phyloP scores from a whole-genome alignment of 2,113 vertebrate species.

The Stomatorhinus ivindoensis region DNA sequence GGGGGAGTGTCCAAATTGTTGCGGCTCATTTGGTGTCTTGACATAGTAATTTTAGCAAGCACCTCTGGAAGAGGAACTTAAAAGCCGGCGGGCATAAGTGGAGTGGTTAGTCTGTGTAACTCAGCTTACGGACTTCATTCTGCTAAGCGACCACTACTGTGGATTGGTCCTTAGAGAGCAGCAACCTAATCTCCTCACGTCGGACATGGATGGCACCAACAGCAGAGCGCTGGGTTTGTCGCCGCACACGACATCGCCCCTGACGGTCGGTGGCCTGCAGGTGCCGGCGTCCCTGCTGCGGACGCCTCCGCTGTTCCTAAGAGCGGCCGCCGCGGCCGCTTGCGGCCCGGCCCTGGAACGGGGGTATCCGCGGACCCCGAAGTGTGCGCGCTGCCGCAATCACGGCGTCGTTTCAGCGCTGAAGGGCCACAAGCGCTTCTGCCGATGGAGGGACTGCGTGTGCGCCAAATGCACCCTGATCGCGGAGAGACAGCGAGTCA shows the following conservation, averaged over 20 bases:
- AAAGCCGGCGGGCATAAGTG: conserved; percentile 4
- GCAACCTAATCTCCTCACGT: not conserved
- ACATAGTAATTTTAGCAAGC: not conserved
- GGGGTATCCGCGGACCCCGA: conserved; percentile 72
- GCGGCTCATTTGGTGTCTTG: not conserved
- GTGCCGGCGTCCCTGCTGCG: conserved; percentile 58
- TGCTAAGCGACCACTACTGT: not conserved
- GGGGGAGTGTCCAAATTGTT: conserved; percentile 16
- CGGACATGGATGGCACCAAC: conserved; percentile 57
- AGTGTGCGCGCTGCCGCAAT: conserved; percentile 81
- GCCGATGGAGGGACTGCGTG: conserved; percentile 80
- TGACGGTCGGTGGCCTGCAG: conserved; percentile 42
- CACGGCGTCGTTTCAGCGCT: conserved; percentile 83
- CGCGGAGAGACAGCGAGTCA: conserved; percentile 81
- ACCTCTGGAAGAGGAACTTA: conserved; percentile 21
- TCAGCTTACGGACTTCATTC: not conserved
- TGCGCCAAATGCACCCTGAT: conserved; percentile 83
- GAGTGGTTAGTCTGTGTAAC: not conserved
- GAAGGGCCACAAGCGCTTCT: conserved; percentile 86
- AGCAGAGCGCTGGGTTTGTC: conserved; percentile 45
- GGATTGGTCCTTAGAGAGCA: not conserved
- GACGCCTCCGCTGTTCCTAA: conserved; percentile 55
- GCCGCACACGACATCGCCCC: conserved; percentile 26
- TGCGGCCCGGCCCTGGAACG: conserved; percentile 56
- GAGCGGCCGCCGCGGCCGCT: conserved; percentile 35